phyloP scores from a whole-genome alignment of 2,797 vertebrate genomes.

The Rhynchonycteris naso region DNA sequence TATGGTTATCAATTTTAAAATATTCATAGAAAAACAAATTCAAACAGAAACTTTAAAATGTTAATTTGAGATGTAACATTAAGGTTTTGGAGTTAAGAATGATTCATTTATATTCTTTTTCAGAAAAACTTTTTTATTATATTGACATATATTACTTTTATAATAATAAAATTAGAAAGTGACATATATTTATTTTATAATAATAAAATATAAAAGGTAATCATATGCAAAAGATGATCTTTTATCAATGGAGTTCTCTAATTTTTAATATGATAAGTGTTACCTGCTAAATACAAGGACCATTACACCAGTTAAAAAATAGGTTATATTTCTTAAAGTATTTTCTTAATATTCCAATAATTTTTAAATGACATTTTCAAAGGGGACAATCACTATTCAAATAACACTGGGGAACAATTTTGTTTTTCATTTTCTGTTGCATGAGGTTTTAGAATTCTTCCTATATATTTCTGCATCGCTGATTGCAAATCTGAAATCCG shows the following conservation, averaged over 20 bases:
- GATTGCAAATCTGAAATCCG: no score
- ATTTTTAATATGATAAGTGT: not conserved
- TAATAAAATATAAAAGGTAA: slow-evolving; percentile 18
- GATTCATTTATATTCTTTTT: not conserved
- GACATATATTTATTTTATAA: not conserved
- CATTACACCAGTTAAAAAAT: not conserved
- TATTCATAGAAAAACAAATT: slow-evolving; percentile 17
- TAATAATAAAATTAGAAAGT: slow-evolving; percentile 3
- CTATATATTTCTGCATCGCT: no score
- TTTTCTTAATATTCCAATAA: not conserved
- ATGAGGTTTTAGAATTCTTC: no score
- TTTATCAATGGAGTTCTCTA: not conserved
- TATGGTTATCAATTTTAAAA: slow-evolving; percentile 3
- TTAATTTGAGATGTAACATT: not conserved
- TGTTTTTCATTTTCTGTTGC: no score
- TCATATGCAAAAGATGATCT: not conserved
- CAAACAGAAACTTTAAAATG: slow-evolving; percentile 8
- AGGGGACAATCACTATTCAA: not conserved
- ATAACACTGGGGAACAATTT: no score
- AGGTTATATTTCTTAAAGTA: not conserved
- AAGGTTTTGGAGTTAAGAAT: not conserved
- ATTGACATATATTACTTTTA: not conserved
- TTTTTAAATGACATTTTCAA: not conserved
- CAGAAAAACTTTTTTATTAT: not conserved
- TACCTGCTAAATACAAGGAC: not conserved